Percentiles rank a stretch among this genome's conserved stretches.
Evolutionary conservation across 2,113 vertebrate genomes (phyloP).

Genomic region (Tychaedon coryphoeus): DNA sequence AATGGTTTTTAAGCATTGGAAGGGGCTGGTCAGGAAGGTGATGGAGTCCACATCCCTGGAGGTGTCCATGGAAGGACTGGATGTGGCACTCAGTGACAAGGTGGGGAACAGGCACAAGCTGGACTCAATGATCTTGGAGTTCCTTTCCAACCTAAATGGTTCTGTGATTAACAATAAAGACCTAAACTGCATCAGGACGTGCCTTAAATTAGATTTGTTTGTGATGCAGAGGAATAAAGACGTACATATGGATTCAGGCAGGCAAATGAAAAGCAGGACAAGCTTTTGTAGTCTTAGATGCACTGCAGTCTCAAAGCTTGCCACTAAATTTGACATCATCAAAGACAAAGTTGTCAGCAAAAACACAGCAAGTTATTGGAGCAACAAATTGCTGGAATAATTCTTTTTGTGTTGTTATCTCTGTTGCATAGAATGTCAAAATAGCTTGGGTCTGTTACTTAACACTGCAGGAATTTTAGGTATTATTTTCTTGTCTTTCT

Average conservation of each 20-base stretch:
- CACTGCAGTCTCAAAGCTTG: not conserved
- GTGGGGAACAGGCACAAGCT: not conserved
- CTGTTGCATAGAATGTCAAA: not conserved
- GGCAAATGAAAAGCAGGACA: not conserved
- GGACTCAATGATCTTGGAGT: rapidly evolving
- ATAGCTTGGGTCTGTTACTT: not conserved
- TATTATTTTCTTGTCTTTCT: not conserved
- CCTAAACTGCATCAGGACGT: not conserved
- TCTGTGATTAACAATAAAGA: not conserved
- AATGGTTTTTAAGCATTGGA: not conserved
- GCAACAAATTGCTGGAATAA: not conserved
- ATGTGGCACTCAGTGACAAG: not conserved
- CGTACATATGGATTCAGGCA: not conserved
- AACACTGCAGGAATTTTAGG: not conserved
- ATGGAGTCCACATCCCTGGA: not conserved
- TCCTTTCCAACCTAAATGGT: not conserved
- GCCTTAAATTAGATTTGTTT: not conserved
- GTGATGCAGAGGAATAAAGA: not conserved
- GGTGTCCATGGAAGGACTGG: not conserved
- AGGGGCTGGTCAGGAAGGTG: not conserved
- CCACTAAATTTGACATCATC: not conserved
- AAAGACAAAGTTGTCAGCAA: not conserved
- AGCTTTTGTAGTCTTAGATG: not conserved
- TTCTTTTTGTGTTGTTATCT: not conserved
- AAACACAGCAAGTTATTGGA: not conserved